Percentiles rank a stretch among this genome's conserved stretches.
These are phyloP conservation scores for Montipora sp. DNA, from an alignment of 64 coral and sea anemone species.

Conservation along the genomic window DNA sequence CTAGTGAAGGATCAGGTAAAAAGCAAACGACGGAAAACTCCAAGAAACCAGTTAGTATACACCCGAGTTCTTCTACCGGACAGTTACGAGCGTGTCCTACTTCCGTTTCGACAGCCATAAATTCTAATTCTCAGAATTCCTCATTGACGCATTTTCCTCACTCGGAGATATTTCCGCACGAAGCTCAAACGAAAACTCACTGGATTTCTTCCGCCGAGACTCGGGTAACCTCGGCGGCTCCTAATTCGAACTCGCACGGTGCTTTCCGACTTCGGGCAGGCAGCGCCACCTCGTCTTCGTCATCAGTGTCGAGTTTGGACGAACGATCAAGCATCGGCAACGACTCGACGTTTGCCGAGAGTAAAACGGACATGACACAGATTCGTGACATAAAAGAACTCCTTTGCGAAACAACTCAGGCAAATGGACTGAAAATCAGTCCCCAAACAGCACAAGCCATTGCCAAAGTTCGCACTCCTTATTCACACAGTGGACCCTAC, in stretches of 20 bases:
- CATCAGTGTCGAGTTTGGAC: constrained; percentile 90
- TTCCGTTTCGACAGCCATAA: constrained; percentile 48
- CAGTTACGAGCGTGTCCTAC: constrained; percentile 47
- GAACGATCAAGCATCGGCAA: constrained; percentile 87
- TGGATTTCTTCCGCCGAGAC: constrained; percentile 64
- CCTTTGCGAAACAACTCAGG: constrained; percentile 68
- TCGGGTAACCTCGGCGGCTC: constrained; percentile 1
- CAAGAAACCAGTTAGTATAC: constrained; percentile 36
- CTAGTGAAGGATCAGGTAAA: constrained; percentile 60
- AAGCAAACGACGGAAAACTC: constrained; percentile 39
- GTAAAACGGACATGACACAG: constrained; percentile 80
- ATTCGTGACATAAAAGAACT: constrained; percentile 91
- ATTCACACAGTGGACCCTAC: constrained; percentile 40
- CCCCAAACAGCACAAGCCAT: constrained; percentile 84
- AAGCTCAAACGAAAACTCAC: constrained; percentile 82
- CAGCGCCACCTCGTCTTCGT: constrained; percentile 89
- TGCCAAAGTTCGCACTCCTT: constrained; percentile 85
- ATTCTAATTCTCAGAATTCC: constrained; percentile 32
- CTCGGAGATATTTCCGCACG: constrained; percentile 91
- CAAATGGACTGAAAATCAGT: constrained; percentile 94
- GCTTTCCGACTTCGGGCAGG: constrained; percentile 54
- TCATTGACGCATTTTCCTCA: constrained; percentile 67
- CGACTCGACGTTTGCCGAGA: constrained; percentile 76
- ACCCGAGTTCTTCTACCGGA: constrained; percentile 35
- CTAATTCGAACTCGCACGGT: background rate